phyloP scores from a whole-genome alignment of 1,140 invertebrate species.

The Drosophila prosaltans region DNA sequence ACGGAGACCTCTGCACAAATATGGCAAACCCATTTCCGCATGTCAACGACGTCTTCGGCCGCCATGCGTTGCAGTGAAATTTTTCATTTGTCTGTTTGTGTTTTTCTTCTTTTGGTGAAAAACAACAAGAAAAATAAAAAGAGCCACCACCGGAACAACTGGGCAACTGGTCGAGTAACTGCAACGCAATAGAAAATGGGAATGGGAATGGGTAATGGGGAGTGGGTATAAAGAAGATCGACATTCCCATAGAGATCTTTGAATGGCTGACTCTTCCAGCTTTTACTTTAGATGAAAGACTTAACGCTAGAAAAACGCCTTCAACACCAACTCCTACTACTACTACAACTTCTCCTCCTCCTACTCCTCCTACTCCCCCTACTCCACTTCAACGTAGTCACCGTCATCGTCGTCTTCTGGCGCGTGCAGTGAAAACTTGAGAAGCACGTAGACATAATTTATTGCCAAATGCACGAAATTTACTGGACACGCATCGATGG shows the following conservation, averaged over 20 bases:
- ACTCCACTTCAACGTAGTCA: background rate
- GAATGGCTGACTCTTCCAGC: background rate
- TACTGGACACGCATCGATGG: slow-evolving; percentile 49
- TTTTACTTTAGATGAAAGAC: slow-evolving; percentile 1
- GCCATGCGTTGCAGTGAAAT: slow-evolving; percentile 39
- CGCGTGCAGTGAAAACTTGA: slow-evolving; percentile 53
- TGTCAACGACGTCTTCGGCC: slow-evolving; percentile 49
- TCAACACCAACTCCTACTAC: slow-evolving; percentile 27
- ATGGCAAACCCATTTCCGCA: slow-evolving; percentile 59
- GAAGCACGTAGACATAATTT: slow-evolving; percentile 64
- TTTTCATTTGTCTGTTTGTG: background rate
- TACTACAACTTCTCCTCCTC: slow-evolving; percentile 16
- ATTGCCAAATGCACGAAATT: slow-evolving; percentile 60
- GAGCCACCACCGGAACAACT: too few relatives aligned
- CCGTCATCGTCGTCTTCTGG: slow-evolving; percentile 6
- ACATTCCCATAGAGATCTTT: slow-evolving; percentile 28
- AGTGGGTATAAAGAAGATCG: background rate
- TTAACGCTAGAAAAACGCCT: too few relatives aligned
- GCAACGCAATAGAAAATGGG: slow-evolving; percentile 6
- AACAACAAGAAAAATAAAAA: too few relatives aligned
- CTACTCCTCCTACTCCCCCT: slow-evolving; percentile 8
- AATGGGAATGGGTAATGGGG: too few relatives aligned
- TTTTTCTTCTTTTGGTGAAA: too few relatives aligned
- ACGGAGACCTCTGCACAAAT: slow-evolving; percentile 34
- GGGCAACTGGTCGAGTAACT: slow-evolving; percentile 41